phyloP scores from a whole-genome alignment of 2,113 vertebrate genomes.

The Zosterops japonicus region DNA sequence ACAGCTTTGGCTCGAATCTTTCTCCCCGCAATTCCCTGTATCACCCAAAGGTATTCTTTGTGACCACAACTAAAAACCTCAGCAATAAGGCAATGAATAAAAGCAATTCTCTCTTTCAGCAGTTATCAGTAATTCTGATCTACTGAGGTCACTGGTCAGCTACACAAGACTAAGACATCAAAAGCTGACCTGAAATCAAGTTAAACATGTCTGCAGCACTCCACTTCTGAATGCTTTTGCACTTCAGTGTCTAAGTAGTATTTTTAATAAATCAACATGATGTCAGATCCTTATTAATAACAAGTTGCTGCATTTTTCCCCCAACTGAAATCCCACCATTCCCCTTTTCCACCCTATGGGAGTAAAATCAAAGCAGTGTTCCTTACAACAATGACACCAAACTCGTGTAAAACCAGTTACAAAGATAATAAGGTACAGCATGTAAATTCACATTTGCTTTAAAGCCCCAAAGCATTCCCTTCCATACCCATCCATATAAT shows the following conservation, averaged over 20 bases:
- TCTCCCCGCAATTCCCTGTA: accelerated
- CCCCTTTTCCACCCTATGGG: neutral
- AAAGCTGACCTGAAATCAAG: neutral
- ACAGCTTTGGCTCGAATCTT: neutral
- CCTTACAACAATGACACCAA: neutral
- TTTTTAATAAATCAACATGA: neutral
- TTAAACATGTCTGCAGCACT: neutral
- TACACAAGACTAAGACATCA: neutral
- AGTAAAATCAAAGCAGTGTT: neutral
- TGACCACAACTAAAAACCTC: neutral
- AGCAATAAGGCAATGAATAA: neutral
- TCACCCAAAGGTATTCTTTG: neutral
- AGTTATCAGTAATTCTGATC: neutral
- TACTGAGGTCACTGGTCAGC: slow-evolving; percentile 24
- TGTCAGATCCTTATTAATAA: neutral
- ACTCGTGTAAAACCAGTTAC: neutral
- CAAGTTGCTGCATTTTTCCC: neutral
- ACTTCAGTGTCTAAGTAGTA: neutral
- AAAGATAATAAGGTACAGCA: neutral
- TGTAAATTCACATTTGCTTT: neutral
- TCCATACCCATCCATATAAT: slow-evolving; percentile 94
- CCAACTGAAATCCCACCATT: neutral
- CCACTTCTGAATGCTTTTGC: neutral
- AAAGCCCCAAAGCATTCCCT: neutral
- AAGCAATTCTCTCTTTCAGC: neutral